Base-by-base conservation (phyloP, 2,797 vertebrate genomes). In the Typhlichthys subterraneus region DNA sequence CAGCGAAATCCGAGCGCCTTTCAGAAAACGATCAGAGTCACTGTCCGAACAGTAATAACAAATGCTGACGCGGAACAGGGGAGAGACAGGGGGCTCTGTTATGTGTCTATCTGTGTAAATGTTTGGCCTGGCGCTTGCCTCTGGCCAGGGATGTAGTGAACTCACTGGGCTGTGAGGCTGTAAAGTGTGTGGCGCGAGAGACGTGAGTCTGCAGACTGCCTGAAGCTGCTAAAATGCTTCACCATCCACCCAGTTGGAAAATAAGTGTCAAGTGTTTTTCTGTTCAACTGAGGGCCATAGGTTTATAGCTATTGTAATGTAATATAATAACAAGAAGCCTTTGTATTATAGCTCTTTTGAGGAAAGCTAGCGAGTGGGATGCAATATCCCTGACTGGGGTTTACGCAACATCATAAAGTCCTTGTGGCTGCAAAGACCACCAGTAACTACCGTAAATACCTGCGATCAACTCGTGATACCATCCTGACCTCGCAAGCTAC, bases 91-190 rank as follows among this genome's bases (percentile, higher is more conserved):
- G 9, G 23, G 23, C 38, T 57, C 57, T 66, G 70, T 33, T 42
- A 38, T 70, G 64, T 69, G 65, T 65, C 56, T 66, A 69, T 52
- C 63, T 64, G 53, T 56, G 54, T 71, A 68, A 90, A 85, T 75
- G 83, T 82, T 84, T 69, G 80, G 51, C 80, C 77, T 87, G 31
- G 55, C 76, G 55, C 76, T 67, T 49, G 61, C 70, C 72, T 48
- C 73, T 53, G 54, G 29, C 53, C 63, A 57, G 76, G 77, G 77
- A 74, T 77, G 70, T 85, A 82, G 47, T 76, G 71, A 87, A 83
- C 72, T 77, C 29, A 63, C 80, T 15, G 59, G 50, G 54, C 17
- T 54, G 59, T 42, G 38, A 9, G 38, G 38, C 38, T 42, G 38
- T 42, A 8, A 23, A 42, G 38, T 9, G 45, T 48, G 47, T 48